phyloP scores from a whole-genome alignment of 2,888 invertebrate genomes.

The Halictus ligatus region DNA sequence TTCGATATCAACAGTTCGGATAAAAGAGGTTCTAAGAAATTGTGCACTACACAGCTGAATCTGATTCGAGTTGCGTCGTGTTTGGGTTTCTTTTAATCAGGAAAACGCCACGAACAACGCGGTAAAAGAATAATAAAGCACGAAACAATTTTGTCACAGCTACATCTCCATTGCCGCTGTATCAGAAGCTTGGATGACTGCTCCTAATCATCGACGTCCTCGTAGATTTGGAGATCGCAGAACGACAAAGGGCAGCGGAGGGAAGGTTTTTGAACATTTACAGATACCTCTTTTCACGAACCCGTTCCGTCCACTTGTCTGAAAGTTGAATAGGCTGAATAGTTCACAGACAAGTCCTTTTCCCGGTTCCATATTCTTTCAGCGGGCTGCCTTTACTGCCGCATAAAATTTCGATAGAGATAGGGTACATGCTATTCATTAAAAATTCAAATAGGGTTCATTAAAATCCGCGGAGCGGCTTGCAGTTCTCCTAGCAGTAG shows the following conservation, averaged over 20 bases:
- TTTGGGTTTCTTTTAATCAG: background rate
- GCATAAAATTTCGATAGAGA: background rate
- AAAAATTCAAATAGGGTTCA: background rate
- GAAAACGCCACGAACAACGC: background rate
- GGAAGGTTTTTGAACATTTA: conserved; percentile 1
- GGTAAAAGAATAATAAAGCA: no score
- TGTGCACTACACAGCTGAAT: background rate
- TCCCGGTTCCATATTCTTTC: background rate
- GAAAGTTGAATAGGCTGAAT: background rate
- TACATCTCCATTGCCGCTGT: background rate
- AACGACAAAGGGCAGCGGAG: background rate
- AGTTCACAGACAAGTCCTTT: background rate
- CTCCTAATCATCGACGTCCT: background rate
- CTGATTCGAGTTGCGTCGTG: background rate
- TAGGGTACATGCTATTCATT: background rate
- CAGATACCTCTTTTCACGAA: background rate
- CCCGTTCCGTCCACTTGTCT: conserved; percentile 1
- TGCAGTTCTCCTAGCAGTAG: background rate
- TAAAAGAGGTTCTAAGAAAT: background rate
- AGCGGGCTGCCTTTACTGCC: background rate
- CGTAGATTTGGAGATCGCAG: background rate
- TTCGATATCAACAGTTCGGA: background rate
- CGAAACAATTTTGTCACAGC: background rate
- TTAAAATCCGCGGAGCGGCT: background rate
- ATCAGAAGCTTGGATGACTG: background rate